Conservation (phyloP, 2,113 vertebrate genomes). For the Paedocypris sp. region DNA sequence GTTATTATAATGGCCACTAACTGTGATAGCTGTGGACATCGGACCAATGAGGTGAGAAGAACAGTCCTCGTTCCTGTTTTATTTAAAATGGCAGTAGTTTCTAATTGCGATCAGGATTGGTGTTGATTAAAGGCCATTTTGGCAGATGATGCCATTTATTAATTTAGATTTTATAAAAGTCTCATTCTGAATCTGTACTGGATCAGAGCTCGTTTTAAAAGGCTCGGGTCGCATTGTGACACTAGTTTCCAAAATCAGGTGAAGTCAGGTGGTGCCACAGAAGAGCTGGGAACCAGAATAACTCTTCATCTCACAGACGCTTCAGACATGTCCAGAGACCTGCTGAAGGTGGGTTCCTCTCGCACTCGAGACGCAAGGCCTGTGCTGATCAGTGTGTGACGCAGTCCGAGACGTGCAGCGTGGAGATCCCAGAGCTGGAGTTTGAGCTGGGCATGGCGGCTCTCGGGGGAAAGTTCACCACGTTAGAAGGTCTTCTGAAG, state of each 20-base stretch:
- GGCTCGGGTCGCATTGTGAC: not conserved
- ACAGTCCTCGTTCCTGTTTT: not conserved
- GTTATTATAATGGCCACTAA: conserved; percentile 96
- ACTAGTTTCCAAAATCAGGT: conserved; percentile 32
- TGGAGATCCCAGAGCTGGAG: conserved; percentile 85
- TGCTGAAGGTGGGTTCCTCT: conserved; percentile 72
- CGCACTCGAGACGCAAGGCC: not conserved
- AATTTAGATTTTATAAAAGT: no score
- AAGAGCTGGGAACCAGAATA: conserved; percentile 74
- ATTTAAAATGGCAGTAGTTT: no score
- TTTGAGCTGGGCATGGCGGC: conserved; percentile 92
- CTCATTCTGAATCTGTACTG: no score
- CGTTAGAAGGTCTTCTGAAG: conserved; percentile 81
- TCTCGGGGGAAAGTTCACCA: conserved; percentile 88
- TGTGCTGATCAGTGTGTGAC: not conserved
- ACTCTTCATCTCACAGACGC: conserved; percentile 71
- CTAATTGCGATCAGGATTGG: no score
- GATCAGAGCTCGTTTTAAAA: no score
- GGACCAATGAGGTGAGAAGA: conserved; percentile 78
- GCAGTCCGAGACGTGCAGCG: conserved; percentile 79
- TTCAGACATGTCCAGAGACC: conserved; percentile 80
- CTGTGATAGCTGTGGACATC: conserved; percentile 81
- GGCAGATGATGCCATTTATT: no score
- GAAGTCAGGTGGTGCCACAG: conserved; percentile 86
- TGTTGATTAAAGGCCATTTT: no score